Percentiles rank a stretch among this genome's conserved stretches.
Conservation (phyloP, 2,888 invertebrate species). For the Phengaris arion region DNA sequence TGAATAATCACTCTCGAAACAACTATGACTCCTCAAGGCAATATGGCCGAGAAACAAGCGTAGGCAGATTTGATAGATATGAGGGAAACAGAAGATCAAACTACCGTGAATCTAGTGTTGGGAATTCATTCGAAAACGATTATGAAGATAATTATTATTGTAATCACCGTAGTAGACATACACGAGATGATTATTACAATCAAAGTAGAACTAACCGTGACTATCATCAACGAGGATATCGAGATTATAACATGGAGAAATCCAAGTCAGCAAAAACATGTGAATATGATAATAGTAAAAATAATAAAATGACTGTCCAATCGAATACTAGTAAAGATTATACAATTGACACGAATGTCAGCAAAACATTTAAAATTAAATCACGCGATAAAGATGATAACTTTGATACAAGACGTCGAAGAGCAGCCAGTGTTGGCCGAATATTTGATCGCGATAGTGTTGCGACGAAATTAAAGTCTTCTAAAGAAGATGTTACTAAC, state of each 20-base stretch:
- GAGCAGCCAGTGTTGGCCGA: constrained; percentile 67
- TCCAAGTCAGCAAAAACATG: constrained; percentile 4
- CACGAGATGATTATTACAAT: constrained; percentile 38
- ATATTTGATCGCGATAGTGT: constrained; percentile 41
- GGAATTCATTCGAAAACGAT: constrained; percentile 42
- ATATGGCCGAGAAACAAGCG: constrained; percentile 48
- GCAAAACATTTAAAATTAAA: constrained; percentile 59
- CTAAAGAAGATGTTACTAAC: constrained; percentile 11
- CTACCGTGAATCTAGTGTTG: constrained; percentile 43
- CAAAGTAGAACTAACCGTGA: constrained; percentile 34
- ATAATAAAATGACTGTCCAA: constrained; percentile 52
- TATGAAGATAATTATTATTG: constrained; percentile 42
- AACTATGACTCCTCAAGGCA: constrained; percentile 44
- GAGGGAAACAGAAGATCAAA: constrained; percentile 43
- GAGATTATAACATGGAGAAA: constrained; percentile 28
- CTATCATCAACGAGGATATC: constrained; percentile 37
- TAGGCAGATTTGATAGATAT: constrained; percentile 46
- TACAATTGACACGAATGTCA: constrained; percentile 65
- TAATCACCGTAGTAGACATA: constrained; percentile 38
- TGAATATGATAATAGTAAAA: constrained; percentile 37
- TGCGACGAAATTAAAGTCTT: constrained; percentile 31
- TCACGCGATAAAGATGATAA: constrained; percentile 38
- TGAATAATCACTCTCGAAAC: constrained; percentile 39
- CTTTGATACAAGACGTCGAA: constrained; percentile 55
- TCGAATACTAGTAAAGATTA: constrained; percentile 55